Evolutionary conservation across 2,888 invertebrate species (phyloP).

Genomic region (Caenorhabditis wallacei): DNA sequence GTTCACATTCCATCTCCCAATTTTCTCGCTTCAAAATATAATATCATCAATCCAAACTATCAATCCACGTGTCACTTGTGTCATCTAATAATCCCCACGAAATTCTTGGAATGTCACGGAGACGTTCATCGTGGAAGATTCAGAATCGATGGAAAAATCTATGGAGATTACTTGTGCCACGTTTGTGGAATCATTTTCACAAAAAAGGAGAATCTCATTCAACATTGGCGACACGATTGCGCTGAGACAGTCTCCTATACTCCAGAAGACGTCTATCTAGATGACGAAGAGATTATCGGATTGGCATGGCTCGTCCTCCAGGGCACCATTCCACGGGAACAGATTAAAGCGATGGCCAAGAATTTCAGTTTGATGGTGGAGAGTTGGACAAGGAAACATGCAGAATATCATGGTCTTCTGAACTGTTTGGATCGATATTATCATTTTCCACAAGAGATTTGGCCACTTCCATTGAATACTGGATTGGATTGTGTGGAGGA

Average conservation of each 20-base stretch:
- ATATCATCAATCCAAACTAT: neutral
- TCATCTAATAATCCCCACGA: constrained; percentile 17
- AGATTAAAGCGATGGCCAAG: constrained; percentile 7
- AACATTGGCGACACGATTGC: constrained; percentile 39
- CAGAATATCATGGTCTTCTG: neutral
- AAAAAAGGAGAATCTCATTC: neutral
- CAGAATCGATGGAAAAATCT: constrained; percentile 38
- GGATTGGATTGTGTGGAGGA: constrained; percentile 8
- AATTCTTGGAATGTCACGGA: constrained; percentile 48
- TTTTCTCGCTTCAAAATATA: constrained; percentile 10
- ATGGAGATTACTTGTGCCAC: constrained; percentile 44
- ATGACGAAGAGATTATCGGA: constrained; percentile 29
- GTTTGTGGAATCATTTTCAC: constrained; percentile 18
- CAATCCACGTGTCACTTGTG: constrained; percentile 36
- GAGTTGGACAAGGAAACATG: constrained; percentile 17
- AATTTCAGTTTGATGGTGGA: constrained; percentile 10
- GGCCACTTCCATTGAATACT: constrained; percentile 14
- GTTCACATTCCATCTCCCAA: constrained; percentile 23
- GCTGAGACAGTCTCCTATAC: constrained; percentile 15
- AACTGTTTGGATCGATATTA: neutral
- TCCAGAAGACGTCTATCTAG: constrained; percentile 9
- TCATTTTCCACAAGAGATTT: constrained; percentile 51
- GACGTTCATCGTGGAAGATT: constrained; percentile 51
- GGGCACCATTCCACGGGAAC: constrained; percentile 7
- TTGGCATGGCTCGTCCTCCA: constrained; percentile 44